Percentiles rank a stretch among this genome's conserved stretches.
Evolutionary conservation across 2,113 vertebrate genomes (phyloP).

Genomic region (Callorhinus ursinus): DNA sequence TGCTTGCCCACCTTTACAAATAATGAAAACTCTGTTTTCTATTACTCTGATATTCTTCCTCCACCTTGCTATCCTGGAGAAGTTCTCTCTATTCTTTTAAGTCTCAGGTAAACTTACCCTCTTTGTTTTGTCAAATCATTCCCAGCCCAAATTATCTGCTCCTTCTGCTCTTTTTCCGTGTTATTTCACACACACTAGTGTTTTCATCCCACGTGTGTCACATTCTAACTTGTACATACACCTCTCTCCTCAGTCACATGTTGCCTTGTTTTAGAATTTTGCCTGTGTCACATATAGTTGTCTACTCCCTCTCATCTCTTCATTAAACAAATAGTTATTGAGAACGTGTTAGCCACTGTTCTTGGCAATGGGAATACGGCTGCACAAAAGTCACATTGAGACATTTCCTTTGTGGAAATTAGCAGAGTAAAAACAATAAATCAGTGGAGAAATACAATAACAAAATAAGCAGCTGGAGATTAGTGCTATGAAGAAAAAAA

Average conservation of each 20-base stretch:
- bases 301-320: not conserved
- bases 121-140: not conserved
- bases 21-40: not conserved
- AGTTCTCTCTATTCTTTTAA: not conserved
- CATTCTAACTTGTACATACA: not conserved
- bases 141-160: not conserved
- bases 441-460: not conserved
- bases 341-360: not conserved
- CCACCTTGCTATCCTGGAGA: not conserved
- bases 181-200: not conserved
- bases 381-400: not conserved
- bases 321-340: not conserved
- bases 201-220: not conserved
- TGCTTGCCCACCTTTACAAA: not conserved
- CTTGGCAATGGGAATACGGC: not conserved
- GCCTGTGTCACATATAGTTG: not conserved
- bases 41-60: not conserved
- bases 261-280: not conserved
- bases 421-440: not conserved
- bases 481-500: not conserved
- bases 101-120: not conserved
- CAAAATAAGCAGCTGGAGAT: not conserved
- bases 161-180: fast-evolving
- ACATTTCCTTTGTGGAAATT: not conserved
- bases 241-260: not conserved